Evolutionary conservation across 1,140 invertebrate species (phyloP).

Genomic region (Bombyx mori): DNA sequence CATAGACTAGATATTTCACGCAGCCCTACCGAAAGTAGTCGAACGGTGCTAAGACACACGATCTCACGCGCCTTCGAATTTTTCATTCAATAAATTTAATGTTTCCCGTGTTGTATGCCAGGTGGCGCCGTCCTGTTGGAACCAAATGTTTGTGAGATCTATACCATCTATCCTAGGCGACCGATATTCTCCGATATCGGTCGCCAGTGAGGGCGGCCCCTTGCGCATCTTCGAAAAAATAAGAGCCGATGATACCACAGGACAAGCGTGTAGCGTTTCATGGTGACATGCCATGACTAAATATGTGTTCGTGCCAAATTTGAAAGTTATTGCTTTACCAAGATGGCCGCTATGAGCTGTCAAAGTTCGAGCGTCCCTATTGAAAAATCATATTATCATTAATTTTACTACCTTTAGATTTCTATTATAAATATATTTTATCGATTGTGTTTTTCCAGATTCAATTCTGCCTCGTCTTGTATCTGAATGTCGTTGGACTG

Average conservation of each 20-base stretch:
- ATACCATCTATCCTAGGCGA: constrained; percentile 2
- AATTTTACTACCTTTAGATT: background rate
- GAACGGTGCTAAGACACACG: background rate
- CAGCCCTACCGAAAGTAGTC: background rate
- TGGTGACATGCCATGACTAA: too few species aligned
- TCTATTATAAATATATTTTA: background rate
- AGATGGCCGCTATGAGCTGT: too few species aligned
- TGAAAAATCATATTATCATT: background rate
- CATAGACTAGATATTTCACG: too few species aligned
- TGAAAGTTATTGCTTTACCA: too few species aligned
- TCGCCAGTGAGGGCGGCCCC: background rate
- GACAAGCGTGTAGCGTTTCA: too few species aligned
- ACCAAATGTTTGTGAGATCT: constrained; percentile 1
- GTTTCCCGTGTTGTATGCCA: background rate
- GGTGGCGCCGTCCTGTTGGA: background rate
- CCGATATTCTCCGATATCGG: background rate
- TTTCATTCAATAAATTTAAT: constrained; percentile 1
- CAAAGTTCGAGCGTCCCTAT: too few species aligned
- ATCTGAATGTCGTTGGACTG: constrained; percentile 10
- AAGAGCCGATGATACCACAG: background rate
- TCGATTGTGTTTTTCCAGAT: constrained; percentile 9
- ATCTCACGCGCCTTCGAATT: background rate
- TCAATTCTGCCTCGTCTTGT: constrained; percentile 17
- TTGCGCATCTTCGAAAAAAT: background rate
- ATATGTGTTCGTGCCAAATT: too few species aligned